Base-by-base conservation (phyloP, 2,113 vertebrate species). In the Etia nguti region DNA sequence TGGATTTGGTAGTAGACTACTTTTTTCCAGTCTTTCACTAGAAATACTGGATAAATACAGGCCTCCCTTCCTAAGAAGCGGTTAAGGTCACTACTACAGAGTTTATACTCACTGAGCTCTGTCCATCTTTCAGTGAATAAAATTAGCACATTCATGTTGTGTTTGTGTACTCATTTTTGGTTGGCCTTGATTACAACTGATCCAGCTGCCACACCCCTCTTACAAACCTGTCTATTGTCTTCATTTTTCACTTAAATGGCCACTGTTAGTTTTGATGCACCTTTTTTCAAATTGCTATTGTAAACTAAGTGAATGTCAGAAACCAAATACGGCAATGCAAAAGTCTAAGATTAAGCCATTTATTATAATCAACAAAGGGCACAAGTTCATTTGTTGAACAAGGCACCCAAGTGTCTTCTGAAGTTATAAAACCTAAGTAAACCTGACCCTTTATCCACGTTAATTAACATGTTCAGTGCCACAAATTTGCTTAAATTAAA, bases 401-500 rank as follows among this genome's bases (percentile, higher is more conserved):
- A 62, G 59, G 29, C 34, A 62, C 29, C 10, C 59, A 24, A 43
- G 65, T 70, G 65, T 16, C 65, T 70, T 24, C 65, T 43, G 8
- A 16, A 43, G n/a, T 38, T 41, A 43, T 70, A 10, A 46, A 46
- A 46, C 3, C 38, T 38, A 46, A 70, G 38, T 24, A 43, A 70
- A 24, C n/a, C n/a, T 70, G 3, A 70, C 1, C 2, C 38, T 70
- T 43, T 24, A 70, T 12, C 38, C n/a, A 43, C 24, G 38, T 43
- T 41, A 24, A 8, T 13, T 0, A 70, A 43, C 36, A 0, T 70
- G 38, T 38, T 6, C n/a, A 73, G 13, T 9, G 65, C 8, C n/a
- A 43, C 38, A 73, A 16, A 24, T 73, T 0, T 16, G n/a, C 38
- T 73, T 16, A 43, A 73, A 73, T 70, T 43, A 5, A 13, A 38